These are phyloP conservation scores for Tauraco erythrolophus DNA, from an alignment of 2,113 vertebrate genomes.

Conservation along the genomic window DNA sequence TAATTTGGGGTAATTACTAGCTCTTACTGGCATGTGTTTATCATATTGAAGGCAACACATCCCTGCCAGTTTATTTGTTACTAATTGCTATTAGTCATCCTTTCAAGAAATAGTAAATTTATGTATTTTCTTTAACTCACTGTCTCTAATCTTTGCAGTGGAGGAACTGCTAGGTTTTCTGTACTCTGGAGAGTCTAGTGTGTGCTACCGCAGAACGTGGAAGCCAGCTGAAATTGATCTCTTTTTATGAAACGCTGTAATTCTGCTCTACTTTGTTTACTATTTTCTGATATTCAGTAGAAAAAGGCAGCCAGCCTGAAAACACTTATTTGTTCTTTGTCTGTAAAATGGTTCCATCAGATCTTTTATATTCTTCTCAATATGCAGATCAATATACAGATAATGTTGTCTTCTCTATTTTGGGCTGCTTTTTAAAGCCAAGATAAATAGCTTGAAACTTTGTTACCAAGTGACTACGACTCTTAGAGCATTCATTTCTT, in stretches of 20 bases:
- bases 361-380: not conserved
- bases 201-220: not conserved
- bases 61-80: not conserved
- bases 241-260: not conserved
- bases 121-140: not conserved
- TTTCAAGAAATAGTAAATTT: not conserved
- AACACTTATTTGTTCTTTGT: not conserved
- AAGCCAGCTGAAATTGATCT: not conserved
- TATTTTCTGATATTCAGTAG: not conserved
- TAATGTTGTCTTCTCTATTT: not conserved
- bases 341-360: not conserved
- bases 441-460: not conserved
- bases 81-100: not conserved
- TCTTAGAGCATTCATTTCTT: not conserved
- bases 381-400: not conserved
- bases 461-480: not conserved
- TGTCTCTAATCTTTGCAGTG: not conserved
- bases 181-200: fast-evolving
- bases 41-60: not conserved
- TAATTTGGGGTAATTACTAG: not conserved
- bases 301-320: not conserved
- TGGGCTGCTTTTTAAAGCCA: not conserved
- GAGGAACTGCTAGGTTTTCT: not conserved
- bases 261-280: not conserved
- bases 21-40: not conserved